These are phyloP conservation scores for Sebastolobus alascanus DNA, from an alignment of 2,797 vertebrate genomes.

Conservation along the genomic window DNA sequence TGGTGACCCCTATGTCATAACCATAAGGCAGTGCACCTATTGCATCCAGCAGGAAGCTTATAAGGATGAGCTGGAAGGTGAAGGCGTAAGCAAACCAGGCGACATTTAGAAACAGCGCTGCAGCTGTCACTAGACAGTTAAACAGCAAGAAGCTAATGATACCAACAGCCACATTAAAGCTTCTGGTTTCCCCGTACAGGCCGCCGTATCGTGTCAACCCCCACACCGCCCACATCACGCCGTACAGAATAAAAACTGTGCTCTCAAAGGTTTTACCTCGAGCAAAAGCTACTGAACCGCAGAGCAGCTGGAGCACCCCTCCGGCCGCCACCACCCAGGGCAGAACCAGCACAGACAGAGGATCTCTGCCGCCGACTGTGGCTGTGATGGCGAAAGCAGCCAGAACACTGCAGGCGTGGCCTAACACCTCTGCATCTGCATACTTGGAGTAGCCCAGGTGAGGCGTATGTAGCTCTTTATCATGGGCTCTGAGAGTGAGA, in stretches of 20 bases:
- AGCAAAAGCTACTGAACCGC: slow-evolving; percentile 88
- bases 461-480: slow-evolving; percentile 82
- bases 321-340: slow-evolving; percentile 90
- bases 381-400: slow-evolving; percentile 88
- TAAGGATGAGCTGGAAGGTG: slow-evolving; percentile 87
- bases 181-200: slow-evolving; percentile 82
- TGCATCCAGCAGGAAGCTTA: slow-evolving; percentile 91
- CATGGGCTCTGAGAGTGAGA: slow-evolving; percentile 81
- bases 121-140: slow-evolving; percentile 86
- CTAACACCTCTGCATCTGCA: slow-evolving; percentile 88
- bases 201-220: slow-evolving; percentile 87
- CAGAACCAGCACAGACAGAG: slow-evolving; percentile 82
- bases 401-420: slow-evolving; percentile 86
- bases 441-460: slow-evolving; percentile 91
- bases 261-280: slow-evolving; percentile 93
- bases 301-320: slow-evolving; percentile 86
- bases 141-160: slow-evolving; percentile 90
- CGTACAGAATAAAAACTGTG: slow-evolving; percentile 89
- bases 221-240: slow-evolving; percentile 91
- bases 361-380: slow-evolving; percentile 68
- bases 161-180: slow-evolving; percentile 86
- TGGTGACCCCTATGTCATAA: slow-evolving; percentile 88
- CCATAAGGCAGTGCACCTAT: slow-evolving; percentile 82
- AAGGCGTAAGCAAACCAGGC: slow-evolving; percentile 89
- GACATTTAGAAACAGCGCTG: slow-evolving; percentile 85